Percentiles rank a stretch among this genome's conserved stretches.
These are phyloP conservation scores for Gymnopithys bicolor DNA, from an alignment of 2,797 vertebrate genomes.

Conservation along the genomic window DNA sequence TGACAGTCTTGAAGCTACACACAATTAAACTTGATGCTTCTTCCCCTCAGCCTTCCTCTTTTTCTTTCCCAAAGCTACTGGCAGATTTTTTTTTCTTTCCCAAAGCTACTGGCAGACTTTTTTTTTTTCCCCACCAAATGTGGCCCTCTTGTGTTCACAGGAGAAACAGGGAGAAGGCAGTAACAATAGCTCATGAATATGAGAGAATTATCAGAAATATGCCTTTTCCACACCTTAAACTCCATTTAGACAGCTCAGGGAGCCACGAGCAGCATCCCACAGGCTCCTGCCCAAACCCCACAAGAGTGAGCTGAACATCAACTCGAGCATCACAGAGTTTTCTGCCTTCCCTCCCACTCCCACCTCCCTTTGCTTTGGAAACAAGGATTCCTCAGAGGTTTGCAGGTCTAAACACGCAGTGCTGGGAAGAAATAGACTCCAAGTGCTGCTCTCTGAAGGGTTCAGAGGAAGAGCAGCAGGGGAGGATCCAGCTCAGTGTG, in stretches of 20 bases:
- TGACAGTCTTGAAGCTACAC: fast-evolving
- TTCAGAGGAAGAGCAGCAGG: neutral
- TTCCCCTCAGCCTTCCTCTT: neutral
- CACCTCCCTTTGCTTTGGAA: neutral
- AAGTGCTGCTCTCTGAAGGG: neutral
- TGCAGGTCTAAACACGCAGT: neutral
- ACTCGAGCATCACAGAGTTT: neutral
- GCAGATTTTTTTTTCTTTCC: neutral
- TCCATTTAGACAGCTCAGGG: neutral
- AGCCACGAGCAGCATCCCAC: neutral
- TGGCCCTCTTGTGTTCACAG: conserved; percentile 48
- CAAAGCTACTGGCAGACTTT: too few species aligned
- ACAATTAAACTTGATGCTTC: neutral
- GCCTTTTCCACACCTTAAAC: neutral
- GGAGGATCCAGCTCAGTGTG: fast-evolving
- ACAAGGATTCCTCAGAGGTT: neutral
- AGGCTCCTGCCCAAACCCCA: neutral
- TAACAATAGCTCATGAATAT: neutral
- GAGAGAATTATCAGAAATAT: neutral
- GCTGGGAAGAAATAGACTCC: neutral
- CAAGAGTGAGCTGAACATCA: neutral
- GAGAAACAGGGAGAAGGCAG: neutral
- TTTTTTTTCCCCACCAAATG: neutral
- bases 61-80: neutral
- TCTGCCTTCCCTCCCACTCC: neutral